These are phyloP conservation scores for Lethrus apterus DNA, from an alignment of 1,140 invertebrate species.

Conservation along the genomic window DNA sequence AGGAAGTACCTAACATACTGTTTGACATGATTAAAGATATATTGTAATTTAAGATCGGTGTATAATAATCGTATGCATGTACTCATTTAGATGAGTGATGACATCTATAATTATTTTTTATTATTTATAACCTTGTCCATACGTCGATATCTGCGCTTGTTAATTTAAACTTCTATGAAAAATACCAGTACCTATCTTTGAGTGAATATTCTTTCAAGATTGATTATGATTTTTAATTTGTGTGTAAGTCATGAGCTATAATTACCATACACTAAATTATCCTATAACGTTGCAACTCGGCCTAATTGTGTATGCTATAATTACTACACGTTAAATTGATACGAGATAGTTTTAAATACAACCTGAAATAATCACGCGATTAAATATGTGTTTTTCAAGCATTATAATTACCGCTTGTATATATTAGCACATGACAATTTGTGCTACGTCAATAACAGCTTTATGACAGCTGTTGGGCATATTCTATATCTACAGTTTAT, in stretches of 20 bases:
- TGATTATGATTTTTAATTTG: conserved; percentile 8
- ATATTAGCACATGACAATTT: too few relatives aligned
- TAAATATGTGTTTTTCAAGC: too few relatives aligned
- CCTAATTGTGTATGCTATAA: conserved; percentile 10
- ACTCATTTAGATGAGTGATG: conserved; percentile 19
- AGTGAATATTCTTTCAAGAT: conserved; percentile 7
- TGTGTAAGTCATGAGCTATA: background rate
- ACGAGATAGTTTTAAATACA: background rate
- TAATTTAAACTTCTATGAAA: background rate
- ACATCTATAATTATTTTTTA: conserved; percentile 18
- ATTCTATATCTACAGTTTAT: too few relatives aligned
- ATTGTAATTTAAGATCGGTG: conserved; percentile 18
- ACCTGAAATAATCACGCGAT: too few relatives aligned
- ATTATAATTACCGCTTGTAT: too few relatives aligned
- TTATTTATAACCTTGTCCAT: background rate
- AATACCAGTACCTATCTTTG: background rate
- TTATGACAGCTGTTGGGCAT: too few relatives aligned
- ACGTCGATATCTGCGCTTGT: background rate
- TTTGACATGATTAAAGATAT: conserved; percentile 21
- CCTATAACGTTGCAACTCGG: conserved; percentile 3
- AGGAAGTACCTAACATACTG: conserved; percentile 18
- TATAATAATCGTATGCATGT: conserved; percentile 17
- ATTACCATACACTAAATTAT: conserved; percentile 8
- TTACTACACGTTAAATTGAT: conserved; percentile 6
- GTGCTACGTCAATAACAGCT: too few relatives aligned